These are phyloP conservation scores for Jordanella pulchra DNA, from an alignment of 2,797 vertebrate species.

Conservation along the genomic window DNA sequence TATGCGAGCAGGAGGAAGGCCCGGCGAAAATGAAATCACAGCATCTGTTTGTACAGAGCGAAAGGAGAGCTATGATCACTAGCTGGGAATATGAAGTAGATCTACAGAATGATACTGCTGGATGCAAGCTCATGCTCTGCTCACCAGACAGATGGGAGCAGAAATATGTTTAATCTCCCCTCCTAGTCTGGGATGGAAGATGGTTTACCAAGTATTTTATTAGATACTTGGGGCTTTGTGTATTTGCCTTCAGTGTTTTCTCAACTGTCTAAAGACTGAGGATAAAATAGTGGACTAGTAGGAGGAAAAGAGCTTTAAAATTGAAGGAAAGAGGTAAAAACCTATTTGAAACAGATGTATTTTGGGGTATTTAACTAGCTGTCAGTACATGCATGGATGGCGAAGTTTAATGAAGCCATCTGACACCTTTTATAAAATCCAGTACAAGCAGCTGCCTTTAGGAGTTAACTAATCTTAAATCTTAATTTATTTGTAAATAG, in stretches of 20 bases:
- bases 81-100: slow-evolving; percentile 65
- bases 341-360: not conserved
- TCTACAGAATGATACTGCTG: slow-evolving; percentile 51
- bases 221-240: slow-evolving; percentile 10
- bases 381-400: not conserved
- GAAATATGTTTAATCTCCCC: slow-evolving; percentile 36
- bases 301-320: not conserved
- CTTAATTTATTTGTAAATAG: no score
- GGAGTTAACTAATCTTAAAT: no score
- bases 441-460: no score
- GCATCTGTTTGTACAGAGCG: slow-evolving; percentile 56
- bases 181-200: slow-evolving; percentile 16
- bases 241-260: slow-evolving; percentile 28
- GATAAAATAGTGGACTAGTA: not conserved
- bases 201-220: slow-evolving; percentile 29
- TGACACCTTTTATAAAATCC: not conserved
- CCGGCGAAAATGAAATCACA: slow-evolving; percentile 67
- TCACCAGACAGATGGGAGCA: slow-evolving; percentile 25
- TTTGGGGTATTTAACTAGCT: not conserved
- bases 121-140: slow-evolving; percentile 56
- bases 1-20: slow-evolving; percentile 53
- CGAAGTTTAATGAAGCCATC: not conserved
- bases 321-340: not conserved
- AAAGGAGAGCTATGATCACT: slow-evolving; percentile 44
- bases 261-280: slow-evolving; percentile 9